Percentiles rank a stretch among this genome's conserved stretches.
Evolutionary conservation across 2,888 invertebrate genomes (phyloP).

Genomic region (Siphlonurus alternatus): DNA sequence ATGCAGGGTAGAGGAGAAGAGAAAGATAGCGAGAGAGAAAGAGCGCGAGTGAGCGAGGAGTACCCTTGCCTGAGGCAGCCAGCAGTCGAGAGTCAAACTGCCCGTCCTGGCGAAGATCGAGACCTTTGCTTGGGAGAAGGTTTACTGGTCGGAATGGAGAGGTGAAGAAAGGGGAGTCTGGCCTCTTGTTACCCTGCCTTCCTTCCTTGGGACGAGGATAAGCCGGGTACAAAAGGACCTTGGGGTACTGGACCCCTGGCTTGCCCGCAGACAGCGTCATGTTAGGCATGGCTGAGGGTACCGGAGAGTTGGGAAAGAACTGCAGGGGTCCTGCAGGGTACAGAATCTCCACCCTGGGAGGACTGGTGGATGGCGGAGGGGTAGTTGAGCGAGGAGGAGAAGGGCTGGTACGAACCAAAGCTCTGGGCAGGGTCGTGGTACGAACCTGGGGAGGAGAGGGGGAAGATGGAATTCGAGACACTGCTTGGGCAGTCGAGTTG

Average conservation of each 20-base stretch:
- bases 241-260: background rate
- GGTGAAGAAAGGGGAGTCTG: background rate
- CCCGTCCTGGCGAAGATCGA: slow-evolving; percentile 3
- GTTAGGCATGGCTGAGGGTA: background rate
- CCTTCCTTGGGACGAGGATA: slow-evolving; percentile 3
- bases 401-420: background rate
- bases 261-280: background rate
- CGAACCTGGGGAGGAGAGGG: background rate
- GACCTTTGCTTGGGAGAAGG: slow-evolving; percentile 4
- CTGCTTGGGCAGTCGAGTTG: background rate
- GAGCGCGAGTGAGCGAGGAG: background rate
- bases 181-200: background rate
- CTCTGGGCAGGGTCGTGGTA: background rate
- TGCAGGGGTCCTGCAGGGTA: background rate
- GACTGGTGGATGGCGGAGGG: background rate
- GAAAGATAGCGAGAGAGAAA: background rate
- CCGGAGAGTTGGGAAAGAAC: background rate
- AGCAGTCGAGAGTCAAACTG: background rate
- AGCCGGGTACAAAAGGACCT: background rate
- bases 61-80: background rate
- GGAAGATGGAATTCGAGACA: background rate
- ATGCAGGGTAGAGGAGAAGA: slow-evolving; percentile 1
- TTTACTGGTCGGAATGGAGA: background rate
- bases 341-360: background rate
- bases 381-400: background rate